Conservation (phyloP, 2,113 vertebrate genomes). For the Mus spicilegus region DNA sequence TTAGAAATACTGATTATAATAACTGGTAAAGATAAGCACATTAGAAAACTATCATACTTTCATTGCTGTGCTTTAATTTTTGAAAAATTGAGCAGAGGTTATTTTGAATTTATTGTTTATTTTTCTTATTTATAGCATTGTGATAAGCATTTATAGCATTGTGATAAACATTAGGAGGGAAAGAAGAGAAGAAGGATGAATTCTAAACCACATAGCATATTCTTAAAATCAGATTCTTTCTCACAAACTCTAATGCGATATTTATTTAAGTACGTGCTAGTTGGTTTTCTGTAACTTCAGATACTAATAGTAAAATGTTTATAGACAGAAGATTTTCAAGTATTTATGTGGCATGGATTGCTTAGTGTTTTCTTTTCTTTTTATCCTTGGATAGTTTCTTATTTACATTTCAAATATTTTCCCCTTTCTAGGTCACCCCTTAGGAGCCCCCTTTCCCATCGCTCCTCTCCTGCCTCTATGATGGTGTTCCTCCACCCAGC, state of each 20-base stretch:
- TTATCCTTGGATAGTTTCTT: too few species aligned
- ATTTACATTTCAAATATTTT: too few species aligned
- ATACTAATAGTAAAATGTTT: neutral
- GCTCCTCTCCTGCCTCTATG: too few species aligned
- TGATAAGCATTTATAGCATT: constrained; percentile 70
- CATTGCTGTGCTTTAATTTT: constrained; percentile 78
- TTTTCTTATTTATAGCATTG: constrained; percentile 63
- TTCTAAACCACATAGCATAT: constrained; percentile 52
- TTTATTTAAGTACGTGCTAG: constrained; percentile 65
- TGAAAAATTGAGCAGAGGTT: constrained; percentile 74
- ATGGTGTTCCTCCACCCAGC: too few species aligned
- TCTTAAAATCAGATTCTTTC: constrained; percentile 57
- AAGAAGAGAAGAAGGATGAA: constrained; percentile 56
- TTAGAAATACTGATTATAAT: constrained; percentile 81
- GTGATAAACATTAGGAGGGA: neutral
- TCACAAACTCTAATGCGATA: neutral
- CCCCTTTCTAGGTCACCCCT: too few species aligned
- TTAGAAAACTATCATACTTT: constrained; percentile 77
- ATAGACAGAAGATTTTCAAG: constrained; percentile 38
- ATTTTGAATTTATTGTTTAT: constrained; percentile 68
- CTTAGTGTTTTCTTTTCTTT: too few species aligned
- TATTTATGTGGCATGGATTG: neutral
- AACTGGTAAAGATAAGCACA: constrained; percentile 75
- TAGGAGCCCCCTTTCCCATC: too few species aligned
- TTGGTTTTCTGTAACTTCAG: constrained; percentile 36